Conservation (phyloP, 2,888 invertebrate species). For the Melipona beecheii region DNA sequence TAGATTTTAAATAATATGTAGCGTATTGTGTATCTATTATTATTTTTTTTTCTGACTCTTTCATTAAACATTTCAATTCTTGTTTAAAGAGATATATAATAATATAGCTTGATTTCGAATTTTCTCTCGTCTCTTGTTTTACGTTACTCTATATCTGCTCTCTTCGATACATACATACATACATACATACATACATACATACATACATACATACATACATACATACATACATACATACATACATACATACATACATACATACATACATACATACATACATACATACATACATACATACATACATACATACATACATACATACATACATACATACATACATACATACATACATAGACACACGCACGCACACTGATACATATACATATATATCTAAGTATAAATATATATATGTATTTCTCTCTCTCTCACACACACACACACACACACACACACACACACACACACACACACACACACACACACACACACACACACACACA, state of each 20-base stretch:
- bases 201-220: not conserved
- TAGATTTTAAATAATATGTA: conserved; percentile 71
- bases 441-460: no score
- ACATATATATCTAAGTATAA: conserved; percentile 22
- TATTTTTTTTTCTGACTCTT: conserved; percentile 24
- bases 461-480: no score
- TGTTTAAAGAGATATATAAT: conserved; percentile 40
- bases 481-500: no score
- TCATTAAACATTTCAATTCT: conserved; percentile 25
- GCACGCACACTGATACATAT: not conserved
- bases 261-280: no score
- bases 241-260: no score
- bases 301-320: no score
- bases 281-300: no score
- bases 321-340: no score
- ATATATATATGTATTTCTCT: conserved; percentile 62
- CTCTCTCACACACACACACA: no score
- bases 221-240: no score
- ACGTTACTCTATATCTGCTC: conserved; percentile 48
- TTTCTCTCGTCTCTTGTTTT: conserved; percentile 8
- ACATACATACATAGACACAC: no score
- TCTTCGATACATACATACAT: conserved; percentile 55
- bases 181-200: conserved; percentile 26
- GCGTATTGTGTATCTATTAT: conserved; percentile 70
- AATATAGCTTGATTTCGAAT: conserved; percentile 27